A percentile compares a stretch with the other conserved stretches of the same genome.
These are phyloP conservation scores for Drosophila subsilvestris DNA, from an alignment of 2,888 invertebrate genomes.

Conservation along the genomic window DNA sequence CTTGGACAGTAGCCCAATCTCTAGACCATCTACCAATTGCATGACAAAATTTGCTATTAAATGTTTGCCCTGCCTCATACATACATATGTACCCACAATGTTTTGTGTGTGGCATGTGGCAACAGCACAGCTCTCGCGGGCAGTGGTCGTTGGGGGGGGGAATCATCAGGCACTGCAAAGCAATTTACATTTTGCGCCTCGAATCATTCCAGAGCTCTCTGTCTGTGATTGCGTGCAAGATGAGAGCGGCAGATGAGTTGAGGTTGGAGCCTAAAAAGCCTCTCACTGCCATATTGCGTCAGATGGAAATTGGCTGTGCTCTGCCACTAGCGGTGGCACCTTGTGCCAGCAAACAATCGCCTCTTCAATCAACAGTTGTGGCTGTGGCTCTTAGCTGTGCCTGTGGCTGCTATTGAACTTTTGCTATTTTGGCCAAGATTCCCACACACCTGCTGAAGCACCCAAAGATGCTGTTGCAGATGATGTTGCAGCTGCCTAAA, in stretches of 20 bases:
- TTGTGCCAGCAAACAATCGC: conserved; percentile 26
- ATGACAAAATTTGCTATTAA: background rate
- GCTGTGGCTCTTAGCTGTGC: conserved; percentile 1
- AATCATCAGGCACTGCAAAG: conserved; percentile 35
- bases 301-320: conserved; percentile 40
- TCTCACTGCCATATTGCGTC: conserved; percentile 44
- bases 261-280: conserved; percentile 1
- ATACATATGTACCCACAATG: background rate
- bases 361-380: conserved; percentile 9
- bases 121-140: conserved; percentile 24
- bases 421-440: conserved; percentile 77
- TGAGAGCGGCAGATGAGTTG: conserved; percentile 7
- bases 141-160: no score
- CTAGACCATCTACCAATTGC: background rate
- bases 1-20: conserved; percentile 19
- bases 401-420: conserved; percentile 72
- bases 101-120: background rate
- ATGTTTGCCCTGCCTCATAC: no score
- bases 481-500: conserved; percentile 13
- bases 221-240: conserved; percentile 43
- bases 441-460: conserved; percentile 72
- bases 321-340: conserved; percentile 18
- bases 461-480: conserved; percentile 1
- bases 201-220: conserved; percentile 55
- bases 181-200: conserved; percentile 66